Evolutionary conservation across 2,113 vertebrate species (phyloP).

Genomic region (Anoura caudifer): DNA sequence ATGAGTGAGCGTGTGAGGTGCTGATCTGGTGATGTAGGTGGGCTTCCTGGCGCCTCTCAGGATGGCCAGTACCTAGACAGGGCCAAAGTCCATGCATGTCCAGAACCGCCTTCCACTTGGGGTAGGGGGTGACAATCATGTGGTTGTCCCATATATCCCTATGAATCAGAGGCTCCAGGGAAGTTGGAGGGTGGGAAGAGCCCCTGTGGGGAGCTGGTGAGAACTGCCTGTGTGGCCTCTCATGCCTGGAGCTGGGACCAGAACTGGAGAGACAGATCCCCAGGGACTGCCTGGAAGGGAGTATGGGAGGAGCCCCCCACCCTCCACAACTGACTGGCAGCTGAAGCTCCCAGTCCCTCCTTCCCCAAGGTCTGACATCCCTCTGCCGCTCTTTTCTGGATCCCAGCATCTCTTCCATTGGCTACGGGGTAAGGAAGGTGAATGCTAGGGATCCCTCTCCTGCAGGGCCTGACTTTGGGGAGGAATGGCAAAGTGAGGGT

Average conservation of each 20-base stretch:
- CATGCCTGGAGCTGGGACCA: constrained; percentile 33
- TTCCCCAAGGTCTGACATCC: neutral
- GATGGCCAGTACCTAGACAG: neutral
- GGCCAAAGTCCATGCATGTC: neutral
- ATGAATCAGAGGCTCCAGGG: neutral
- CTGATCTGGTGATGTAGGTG: neutral
- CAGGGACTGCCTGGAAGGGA: constrained; percentile 43
- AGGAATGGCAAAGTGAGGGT: neutral
- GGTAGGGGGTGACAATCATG: neutral
- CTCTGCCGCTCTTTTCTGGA: neutral
- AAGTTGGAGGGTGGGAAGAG: neutral
- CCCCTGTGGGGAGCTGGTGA: neutral
- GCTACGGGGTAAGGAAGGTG: neutral
- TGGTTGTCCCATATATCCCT: neutral
- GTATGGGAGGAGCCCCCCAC: neutral
- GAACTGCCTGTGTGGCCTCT: constrained; percentile 4
- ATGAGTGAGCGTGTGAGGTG: neutral
- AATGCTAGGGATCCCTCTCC: neutral
- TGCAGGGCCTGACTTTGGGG: neutral
- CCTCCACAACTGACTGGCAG: constrained; percentile 55
- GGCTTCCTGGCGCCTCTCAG: neutral
- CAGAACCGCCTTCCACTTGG: neutral
- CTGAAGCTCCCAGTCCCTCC: constrained; percentile 37
- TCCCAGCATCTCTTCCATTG: neutral
- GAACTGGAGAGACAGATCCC: constrained; percentile 37